Evolutionary conservation across 2,888 invertebrate genomes (phyloP), one percentile per base, ranked within the genome.

Genomic region (Eupithecia inturbata): DNA sequence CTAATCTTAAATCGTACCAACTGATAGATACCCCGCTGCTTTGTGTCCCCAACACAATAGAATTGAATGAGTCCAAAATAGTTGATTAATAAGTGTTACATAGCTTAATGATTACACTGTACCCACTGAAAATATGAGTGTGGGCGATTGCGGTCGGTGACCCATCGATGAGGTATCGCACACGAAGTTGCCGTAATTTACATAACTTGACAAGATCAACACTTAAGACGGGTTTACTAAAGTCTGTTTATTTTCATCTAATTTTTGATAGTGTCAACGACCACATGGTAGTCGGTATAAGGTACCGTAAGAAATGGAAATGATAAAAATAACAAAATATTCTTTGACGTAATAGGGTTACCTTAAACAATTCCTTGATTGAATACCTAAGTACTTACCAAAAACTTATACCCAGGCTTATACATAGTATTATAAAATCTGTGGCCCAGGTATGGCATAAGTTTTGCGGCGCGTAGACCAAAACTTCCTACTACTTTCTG

Each of bases 141-240:
- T 91, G 84, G 92, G 91, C 84, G 87, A 81, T 80, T 78, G 81
- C 83, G 93, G 92, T 92, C 92, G 88, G 77, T 85, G 93, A 94
- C 90, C 93, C 84, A 87, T 88, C 82, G 86, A 92, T 90, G 87
- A 89, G 87, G 88, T 91, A 91, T 92, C 85, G 87, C 91, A 90
- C 89, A 87, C 82, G 81, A 85, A 88, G 87, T 91, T 89, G 87
- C 86, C 86, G 82, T 89, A 88, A 94, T 94, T 94, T 91, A 92
- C 94, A 94, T 94, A 94, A 94, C 92, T 90, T 87, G 91, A 91
- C 92, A 80, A 91, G 87, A 91, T 86, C 89, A 89, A 92, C 88
- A 92, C 89, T 90, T 87, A 80, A 88, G 89, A 89, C 89, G 84
- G 86, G 92, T 91, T 89, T 86, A 88, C 85, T 68, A 84, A 89